Evolutionary conservation across 2,888 invertebrate species (phyloP), one percentile per base, ranked within the genome.

Genomic region (Sesamia inferens): DNA sequence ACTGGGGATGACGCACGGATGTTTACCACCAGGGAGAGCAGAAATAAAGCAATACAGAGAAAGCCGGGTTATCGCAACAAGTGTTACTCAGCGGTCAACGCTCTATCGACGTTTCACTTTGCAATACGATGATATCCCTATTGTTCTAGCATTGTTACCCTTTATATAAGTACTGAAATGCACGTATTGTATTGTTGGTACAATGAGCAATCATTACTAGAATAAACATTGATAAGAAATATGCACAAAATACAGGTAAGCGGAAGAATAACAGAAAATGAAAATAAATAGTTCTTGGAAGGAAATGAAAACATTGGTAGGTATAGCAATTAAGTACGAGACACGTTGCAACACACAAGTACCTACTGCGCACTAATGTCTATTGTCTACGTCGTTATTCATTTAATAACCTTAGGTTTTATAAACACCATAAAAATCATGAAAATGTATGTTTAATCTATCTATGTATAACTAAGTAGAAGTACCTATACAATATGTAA

Each of bases 11-110:
- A 94, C 94, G 94, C 94, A 94, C 94, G 91, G 90, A 89, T 94
- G 94, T 94, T 93, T 94, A 92, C 95, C 95, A 93, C 93, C 94
- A 91, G 91, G 86, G 93, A 92, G 95, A 90, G 90, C 93, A 92
- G 89, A 95, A 95, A 95, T 95, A 96, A 94, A 94, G 90, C 90
- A 91, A 79, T 77, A 83, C 88, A 83, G 89, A 90, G 92, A 89
- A 89, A 89, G 92, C 88, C 85, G 91, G 92, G 93, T 94, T 94
- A 94, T 95, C 94, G 91, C 87, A 82, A 87, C 87, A 87, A 88
- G 83, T 87, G 87, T 92, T 92, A 90, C 89, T 92, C 89, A 91
- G 90, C 92, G 93, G 94, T 94, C 94, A 94, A 90, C 88, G 94
- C 85, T 90, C 94, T 84, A 85, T 88, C 89, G 87, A 90, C 90